Evolutionary conservation across 1,140 invertebrate species (phyloP).

Genomic region (Meloidogyne floridensis): DNA sequence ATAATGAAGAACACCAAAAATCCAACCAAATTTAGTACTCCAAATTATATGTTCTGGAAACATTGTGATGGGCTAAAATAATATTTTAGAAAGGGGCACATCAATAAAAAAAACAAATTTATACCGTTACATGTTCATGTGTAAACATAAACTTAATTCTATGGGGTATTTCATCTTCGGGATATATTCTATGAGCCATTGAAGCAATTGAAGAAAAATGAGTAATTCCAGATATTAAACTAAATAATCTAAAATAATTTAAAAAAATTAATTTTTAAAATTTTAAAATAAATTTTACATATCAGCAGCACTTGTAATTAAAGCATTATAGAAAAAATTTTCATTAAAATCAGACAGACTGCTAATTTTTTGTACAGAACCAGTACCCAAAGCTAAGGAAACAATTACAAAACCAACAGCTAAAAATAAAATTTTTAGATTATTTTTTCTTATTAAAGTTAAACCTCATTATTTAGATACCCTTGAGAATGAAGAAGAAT

Average conservation of each 20-base stretch:
- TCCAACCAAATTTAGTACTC: constrained; percentile 5
- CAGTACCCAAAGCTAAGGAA: not conserved
- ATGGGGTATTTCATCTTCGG: not conserved
- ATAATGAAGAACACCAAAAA: constrained; percentile 9
- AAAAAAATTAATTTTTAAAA: not conserved
- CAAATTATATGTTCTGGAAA: constrained; percentile 2
- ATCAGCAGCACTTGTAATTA: constrained; percentile 5
- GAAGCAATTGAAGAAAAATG: not conserved
- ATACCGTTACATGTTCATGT: not conserved
- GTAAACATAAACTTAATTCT: not conserved
- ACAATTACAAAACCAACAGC: constrained; percentile 2
- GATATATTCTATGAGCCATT: constrained; percentile 3
- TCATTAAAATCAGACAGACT: constrained; percentile 7
- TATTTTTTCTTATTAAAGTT: too few species aligned
- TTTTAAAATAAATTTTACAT: not conserved
- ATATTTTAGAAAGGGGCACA: too few species aligned
- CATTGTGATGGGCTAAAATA: not conserved
- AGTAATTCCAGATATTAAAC: constrained; percentile 6
- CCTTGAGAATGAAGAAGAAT: too few species aligned
- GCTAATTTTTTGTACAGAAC: not conserved
- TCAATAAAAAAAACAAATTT: too few species aligned
- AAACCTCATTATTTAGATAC: too few species aligned
- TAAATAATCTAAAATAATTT: constrained; percentile 9
- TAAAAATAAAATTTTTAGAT: not conserved
- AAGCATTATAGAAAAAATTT: constrained; percentile 2